A percentile compares a stretch with the other conserved stretches of the same genome.
Conservation (phyloP, 92 coral and sea anemone species). For the Epizoanthus rinbou region DNA sequence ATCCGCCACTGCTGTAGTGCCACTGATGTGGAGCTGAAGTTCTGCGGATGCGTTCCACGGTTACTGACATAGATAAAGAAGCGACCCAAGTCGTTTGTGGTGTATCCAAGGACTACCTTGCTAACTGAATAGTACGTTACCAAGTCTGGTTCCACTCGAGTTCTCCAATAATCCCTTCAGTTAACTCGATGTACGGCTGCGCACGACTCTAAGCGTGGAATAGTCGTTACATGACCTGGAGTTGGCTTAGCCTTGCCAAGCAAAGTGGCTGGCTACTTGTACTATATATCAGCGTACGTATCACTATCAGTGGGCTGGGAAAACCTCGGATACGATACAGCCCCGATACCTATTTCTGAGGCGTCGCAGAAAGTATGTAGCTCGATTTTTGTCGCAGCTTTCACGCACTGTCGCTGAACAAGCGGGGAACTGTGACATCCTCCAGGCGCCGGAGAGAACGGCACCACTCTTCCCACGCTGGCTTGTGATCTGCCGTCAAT, state of each 20-base stretch:
- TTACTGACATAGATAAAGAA: slow-evolving; percentile 57
- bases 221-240: slow-evolving; percentile 49
- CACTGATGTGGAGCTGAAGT: slow-evolving; percentile 52
- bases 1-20: slow-evolving; percentile 32
- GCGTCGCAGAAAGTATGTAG: slow-evolving; percentile 63
- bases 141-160: slow-evolving; percentile 43
- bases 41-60: slow-evolving; percentile 51
- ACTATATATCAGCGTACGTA: neutral
- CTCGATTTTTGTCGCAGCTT: slow-evolving; percentile 29
- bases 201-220: slow-evolving; percentile 57
- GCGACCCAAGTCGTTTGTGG: slow-evolving; percentile 49
- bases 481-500: slow-evolving; percentile 48
- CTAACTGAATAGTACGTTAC: slow-evolving; percentile 56
- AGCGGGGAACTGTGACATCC: slow-evolving; percentile 42
- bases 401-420: slow-evolving; percentile 32
- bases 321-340: slow-evolving; percentile 48
- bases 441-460: slow-evolving; percentile 46
- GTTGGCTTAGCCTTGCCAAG: slow-evolving; percentile 64
- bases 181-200: slow-evolving; percentile 62
- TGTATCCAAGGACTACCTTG: slow-evolving; percentile 63
- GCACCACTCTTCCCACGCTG: slow-evolving; percentile 57
- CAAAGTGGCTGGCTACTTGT: slow-evolving; percentile 56
- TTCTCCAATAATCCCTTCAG: slow-evolving; percentile 42
- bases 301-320: slow-evolving; percentile 40
- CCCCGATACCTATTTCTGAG: slow-evolving; percentile 44